Base-by-base conservation (phyloP, 2,888 invertebrate species). In the Baronia brevicornis region DNA sequence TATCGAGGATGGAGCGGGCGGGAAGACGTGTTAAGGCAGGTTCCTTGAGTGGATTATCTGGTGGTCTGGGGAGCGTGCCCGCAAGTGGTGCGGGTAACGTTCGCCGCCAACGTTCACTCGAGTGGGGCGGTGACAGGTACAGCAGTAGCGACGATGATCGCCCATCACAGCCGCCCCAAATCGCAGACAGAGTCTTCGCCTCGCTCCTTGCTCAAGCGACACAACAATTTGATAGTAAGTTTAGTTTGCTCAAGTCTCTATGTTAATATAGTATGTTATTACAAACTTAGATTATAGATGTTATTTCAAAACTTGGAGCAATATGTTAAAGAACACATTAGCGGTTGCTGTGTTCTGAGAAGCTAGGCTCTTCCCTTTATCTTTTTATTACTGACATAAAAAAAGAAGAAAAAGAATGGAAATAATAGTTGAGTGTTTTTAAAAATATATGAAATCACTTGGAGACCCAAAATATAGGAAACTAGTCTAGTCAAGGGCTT, bases 91-190 rank as follows among this genome's bases (percentile, higher is more conserved):
- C 51, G 12, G 57, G 60, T 33, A 55, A 59, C 39, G 82, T 82
- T 33, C 72, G 86, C 32, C 85, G 86, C 30, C 86, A 87, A 65
- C 85, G 86, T 51, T 87, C 86, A 57, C 74, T 86, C 24, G 86
- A 87, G 70, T 86, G 87, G 85, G 71, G 74, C 38, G 86, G 86
- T 42, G 84, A 87, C 58, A 70, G 87, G 39, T 86, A 86, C 61
- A 86, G 86, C 65, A 86, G 86, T 59, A 84, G 84, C 43, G 84
- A 85, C 45, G 87, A 82, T 46, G 75, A 85, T 48, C 75, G 75
- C 48, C 86, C 70, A 51, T 82, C 68, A 44, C 84, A 72, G 54
- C 84, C 70, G 39, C 86, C 72, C 31, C 86, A 72, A 44, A 79
- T 77, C 46, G 86, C 75, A 33, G 87, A 82, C 51, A 68, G 75